Conservation (phyloP, 2,797 vertebrate genomes). For the Hippocampus kuda region DNA sequence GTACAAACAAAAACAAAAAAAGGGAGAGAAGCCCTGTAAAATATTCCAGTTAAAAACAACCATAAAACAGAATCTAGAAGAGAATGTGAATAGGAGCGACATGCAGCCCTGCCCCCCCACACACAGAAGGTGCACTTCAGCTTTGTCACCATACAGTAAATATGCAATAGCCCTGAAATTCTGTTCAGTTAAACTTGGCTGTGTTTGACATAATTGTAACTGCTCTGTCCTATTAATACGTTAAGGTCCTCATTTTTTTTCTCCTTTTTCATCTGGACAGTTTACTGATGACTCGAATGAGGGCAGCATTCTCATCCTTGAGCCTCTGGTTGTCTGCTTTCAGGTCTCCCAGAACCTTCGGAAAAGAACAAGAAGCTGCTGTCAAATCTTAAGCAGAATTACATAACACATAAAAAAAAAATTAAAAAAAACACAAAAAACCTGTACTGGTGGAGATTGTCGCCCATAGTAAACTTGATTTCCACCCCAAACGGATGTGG, state of each 20-base stretch:
- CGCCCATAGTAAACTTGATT: no score
- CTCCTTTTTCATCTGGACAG: conserved; percentile 72
- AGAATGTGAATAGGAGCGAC: conserved; percentile 34
- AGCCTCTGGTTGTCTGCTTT: conserved; percentile 84
- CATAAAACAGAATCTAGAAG: conserved; percentile 49
- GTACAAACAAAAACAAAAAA: conserved; percentile 28
- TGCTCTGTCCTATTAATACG: not conserved
- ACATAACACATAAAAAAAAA: no score
- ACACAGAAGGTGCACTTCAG: conserved; percentile 50
- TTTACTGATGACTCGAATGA: conserved; percentile 88
- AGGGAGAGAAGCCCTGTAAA: conserved; percentile 50
- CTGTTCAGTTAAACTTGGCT: conserved; percentile 17
- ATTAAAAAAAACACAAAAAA: no score
- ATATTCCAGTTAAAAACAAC: conserved; percentile 53
- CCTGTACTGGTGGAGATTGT: no score
- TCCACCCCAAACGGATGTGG: no score
- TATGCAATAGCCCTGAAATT: conserved; percentile 37
- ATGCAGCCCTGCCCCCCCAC: conserved; percentile 7
- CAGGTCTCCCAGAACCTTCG: conserved; percentile 72
- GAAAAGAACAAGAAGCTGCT: not conserved
- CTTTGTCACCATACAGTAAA: conserved; percentile 55
- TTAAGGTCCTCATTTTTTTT: not conserved
- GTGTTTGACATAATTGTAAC: not conserved
- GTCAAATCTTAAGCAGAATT: not conserved
- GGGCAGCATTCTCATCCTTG: conserved; percentile 84